phyloP scores from a whole-genome alignment of 2,797 vertebrate genomes.

The Tadarida brasiliensis region DNA sequence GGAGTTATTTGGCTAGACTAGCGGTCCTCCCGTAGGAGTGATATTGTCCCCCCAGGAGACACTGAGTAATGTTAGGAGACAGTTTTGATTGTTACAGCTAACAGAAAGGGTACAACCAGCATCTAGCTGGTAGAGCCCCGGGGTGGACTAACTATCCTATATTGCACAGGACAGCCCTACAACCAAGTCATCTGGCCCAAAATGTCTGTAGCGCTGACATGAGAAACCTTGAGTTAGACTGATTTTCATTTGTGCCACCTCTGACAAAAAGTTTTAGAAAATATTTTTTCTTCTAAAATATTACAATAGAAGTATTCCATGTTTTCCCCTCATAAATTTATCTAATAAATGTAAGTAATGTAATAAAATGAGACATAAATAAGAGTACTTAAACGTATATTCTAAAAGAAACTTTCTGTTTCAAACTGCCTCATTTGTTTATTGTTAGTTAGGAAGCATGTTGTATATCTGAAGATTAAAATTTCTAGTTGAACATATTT shows the following conservation, averaged over 20 bases:
- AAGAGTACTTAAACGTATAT: neutral
- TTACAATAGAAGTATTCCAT: neutral
- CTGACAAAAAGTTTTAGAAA: constrained; percentile 30
- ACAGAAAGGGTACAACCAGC: neutral
- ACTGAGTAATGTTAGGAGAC: neutral
- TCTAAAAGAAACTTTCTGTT: neutral
- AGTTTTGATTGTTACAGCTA: neutral
- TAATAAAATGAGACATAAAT: constrained; percentile 5
- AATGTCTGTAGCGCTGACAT: neutral
- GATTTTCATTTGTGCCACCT: neutral
- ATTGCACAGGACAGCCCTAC: too few species aligned
- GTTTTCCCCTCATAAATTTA: constrained; percentile 18
- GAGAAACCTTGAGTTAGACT: neutral
- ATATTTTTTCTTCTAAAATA: neutral
- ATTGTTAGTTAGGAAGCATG: neutral
- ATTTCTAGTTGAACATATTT: constrained; percentile 48
- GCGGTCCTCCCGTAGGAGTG: neutral
- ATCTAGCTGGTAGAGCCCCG: neutral
- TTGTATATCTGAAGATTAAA: neutral
- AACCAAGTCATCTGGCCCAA: neutral
- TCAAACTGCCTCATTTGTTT: neutral
- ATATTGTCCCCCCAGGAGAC: neutral
- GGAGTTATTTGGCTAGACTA: constrained; percentile 28
- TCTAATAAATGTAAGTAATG: neutral
- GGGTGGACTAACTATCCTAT: neutral